Evolutionary conservation across 2,888 invertebrate species (phyloP).

Genomic region (Lutraria lutraria): DNA sequence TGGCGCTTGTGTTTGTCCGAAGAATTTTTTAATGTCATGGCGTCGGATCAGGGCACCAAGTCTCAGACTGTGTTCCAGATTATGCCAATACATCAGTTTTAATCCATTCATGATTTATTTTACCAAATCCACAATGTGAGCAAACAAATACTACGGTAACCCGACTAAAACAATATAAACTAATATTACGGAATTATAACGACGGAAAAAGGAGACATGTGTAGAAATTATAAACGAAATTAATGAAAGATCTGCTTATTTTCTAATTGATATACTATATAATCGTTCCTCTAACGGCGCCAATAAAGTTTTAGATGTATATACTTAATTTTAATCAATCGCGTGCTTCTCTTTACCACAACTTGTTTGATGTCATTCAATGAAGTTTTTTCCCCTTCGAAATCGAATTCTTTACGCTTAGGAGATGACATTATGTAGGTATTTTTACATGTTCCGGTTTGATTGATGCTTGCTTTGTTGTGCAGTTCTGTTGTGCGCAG

Average conservation of each 20-base stretch:
- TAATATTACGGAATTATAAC: too few relatives aligned
- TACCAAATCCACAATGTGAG: too few relatives aligned
- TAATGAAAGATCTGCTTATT: not conserved
- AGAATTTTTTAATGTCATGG: too few relatives aligned
- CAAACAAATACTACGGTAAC: too few relatives aligned
- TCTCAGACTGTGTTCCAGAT: too few relatives aligned
- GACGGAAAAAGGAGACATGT: too few relatives aligned
- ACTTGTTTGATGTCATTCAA: not conserved
- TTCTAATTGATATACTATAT: not conserved
- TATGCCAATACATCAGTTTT: too few relatives aligned
- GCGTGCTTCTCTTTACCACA: not conserved
- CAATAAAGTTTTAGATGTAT: not conserved
- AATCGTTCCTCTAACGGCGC: not conserved
- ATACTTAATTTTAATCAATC: not conserved
- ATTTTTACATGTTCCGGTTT: not conserved
- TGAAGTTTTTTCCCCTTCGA: not conserved
- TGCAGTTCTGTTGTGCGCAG: conserved; percentile 35
- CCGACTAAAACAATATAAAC: too few relatives aligned
- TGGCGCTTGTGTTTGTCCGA: too few relatives aligned
- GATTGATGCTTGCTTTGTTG: conserved; percentile 41
- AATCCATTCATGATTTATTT: too few relatives aligned
- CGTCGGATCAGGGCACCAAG: too few relatives aligned
- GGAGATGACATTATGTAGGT: not conserved
- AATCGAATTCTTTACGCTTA: not conserved
- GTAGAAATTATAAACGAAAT: not conserved